Evolutionary conservation across 2,797 vertebrate species (phyloP).

Genomic region (Crax fasciolata): DNA sequence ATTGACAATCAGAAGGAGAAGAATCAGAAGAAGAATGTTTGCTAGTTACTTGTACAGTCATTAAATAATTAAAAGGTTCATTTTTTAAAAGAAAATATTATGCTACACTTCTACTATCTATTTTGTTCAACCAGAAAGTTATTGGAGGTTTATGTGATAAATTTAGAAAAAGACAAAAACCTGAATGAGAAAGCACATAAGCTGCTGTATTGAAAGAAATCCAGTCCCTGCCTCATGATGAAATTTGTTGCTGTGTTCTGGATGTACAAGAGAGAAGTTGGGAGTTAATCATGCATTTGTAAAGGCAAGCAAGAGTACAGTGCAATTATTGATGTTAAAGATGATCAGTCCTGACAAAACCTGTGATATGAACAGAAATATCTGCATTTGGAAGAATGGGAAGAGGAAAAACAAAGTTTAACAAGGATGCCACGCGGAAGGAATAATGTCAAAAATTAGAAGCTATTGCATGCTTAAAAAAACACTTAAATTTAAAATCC

Average conservation of each 20-base stretch:
- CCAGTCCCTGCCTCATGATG: not conserved
- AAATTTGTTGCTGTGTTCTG: not conserved
- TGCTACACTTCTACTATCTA: not conserved
- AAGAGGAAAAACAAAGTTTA: constrained; percentile 29
- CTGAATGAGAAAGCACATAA: not conserved
- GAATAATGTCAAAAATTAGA: not conserved
- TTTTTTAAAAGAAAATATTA: not conserved
- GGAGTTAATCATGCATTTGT: not conserved
- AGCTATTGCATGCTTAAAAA: not conserved
- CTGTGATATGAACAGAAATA: not conserved
- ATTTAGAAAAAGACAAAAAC: not conserved
- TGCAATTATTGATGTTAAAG: not conserved
- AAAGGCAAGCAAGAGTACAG: not conserved
- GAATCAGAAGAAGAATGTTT: no score
- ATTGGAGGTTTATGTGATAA: not conserved
- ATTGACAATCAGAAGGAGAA: not conserved
- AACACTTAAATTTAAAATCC: not conserved
- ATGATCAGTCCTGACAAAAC: constrained; percentile 24
- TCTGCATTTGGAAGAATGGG: not conserved
- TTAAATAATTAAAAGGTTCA: not conserved
- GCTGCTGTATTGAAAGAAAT: not conserved
- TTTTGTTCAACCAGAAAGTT: not conserved
- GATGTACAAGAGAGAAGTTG: not conserved
- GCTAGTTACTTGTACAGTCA: not conserved
- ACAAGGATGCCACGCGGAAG: not conserved